Evolutionary conservation across 2,113 vertebrate genomes (phyloP).

Genomic region (Zosterops japonicus): DNA sequence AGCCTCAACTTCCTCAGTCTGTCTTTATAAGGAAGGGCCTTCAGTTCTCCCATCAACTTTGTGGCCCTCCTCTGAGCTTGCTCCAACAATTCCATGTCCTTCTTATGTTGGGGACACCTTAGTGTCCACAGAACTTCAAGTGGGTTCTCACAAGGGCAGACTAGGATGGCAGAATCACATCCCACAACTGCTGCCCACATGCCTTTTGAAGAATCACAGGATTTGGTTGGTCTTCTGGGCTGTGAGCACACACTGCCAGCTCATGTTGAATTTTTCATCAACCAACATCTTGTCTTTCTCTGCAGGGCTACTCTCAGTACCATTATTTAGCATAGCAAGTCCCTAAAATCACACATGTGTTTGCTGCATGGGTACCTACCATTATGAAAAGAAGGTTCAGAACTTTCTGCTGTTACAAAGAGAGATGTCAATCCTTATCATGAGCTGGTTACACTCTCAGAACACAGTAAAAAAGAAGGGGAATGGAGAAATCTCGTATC

Average conservation of each 20-base stretch:
- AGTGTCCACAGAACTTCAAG: accelerated
- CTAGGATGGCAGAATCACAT: not conserved
- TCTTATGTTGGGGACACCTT: not conserved
- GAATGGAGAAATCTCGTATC: not conserved
- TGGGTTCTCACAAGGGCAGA: not conserved
- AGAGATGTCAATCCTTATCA: not conserved
- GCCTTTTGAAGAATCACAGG: not conserved
- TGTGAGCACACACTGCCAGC: not conserved
- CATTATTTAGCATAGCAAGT: not conserved
- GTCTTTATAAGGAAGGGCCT: not conserved
- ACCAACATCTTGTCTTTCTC: accelerated
- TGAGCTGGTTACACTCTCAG: not conserved
- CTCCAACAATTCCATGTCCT: not conserved
- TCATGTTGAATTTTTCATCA: not conserved
- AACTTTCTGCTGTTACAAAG: not conserved
- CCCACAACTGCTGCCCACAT: accelerated
- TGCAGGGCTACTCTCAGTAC: not conserved
- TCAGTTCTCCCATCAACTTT: not conserved
- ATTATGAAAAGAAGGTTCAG: not conserved
- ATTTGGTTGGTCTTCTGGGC: not conserved
- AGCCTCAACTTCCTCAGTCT: not conserved
- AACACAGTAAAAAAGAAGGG: not conserved
- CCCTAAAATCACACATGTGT: not conserved
- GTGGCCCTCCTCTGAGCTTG: not conserved
- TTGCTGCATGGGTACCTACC: not conserved